These are phyloP conservation scores for Watsonalla cultraria DNA, from an alignment of 2,888 invertebrate species.

Conservation along the genomic window DNA sequence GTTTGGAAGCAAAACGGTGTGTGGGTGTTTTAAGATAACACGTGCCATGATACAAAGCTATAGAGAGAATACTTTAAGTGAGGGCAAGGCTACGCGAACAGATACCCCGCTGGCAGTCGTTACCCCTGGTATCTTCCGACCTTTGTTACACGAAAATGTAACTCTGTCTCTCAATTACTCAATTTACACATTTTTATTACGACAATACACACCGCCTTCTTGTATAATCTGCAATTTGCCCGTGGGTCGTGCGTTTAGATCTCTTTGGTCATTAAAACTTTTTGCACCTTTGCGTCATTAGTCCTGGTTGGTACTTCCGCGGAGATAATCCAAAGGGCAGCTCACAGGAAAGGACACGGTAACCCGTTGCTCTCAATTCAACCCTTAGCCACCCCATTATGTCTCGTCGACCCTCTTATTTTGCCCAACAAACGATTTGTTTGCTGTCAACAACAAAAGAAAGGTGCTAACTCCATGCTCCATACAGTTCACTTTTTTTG, in stretches of 20 bases:
- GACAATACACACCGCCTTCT: background rate
- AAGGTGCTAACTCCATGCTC: slow-evolving; percentile 60
- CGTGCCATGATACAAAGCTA: slow-evolving; percentile 31
- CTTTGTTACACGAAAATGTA: slow-evolving; percentile 7
- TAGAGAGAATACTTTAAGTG: slow-evolving; percentile 48
- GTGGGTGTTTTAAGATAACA: slow-evolving; percentile 42
- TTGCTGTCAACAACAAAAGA: slow-evolving; percentile 73
- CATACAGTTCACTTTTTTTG: slow-evolving; percentile 33
- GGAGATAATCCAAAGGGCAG: slow-evolving; percentile 58
- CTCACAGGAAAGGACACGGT: slow-evolving; percentile 60
- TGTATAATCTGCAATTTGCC: background rate
- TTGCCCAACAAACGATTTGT: slow-evolving; percentile 74
- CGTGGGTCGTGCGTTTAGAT: slow-evolving; percentile 1
- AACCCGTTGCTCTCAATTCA: slow-evolving; percentile 69
- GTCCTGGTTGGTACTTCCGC: slow-evolving; percentile 39
- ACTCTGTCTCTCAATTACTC: slow-evolving; percentile 9
- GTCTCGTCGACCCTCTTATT: slow-evolving; percentile 53
- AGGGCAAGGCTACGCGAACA: slow-evolving; percentile 44
- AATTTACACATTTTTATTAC: slow-evolving; percentile 9
- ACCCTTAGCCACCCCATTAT: slow-evolving; percentile 68
- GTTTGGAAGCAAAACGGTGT: slow-evolving; percentile 19
- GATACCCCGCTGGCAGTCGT: slow-evolving; percentile 39
- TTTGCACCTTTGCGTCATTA: slow-evolving; percentile 55
- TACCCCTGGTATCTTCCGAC: slow-evolving; percentile 30
- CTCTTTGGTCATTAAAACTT: slow-evolving; percentile 24